These are phyloP conservation scores for Muntiacus reevesi DNA, from an alignment of 2,113 vertebrate species.

Conservation along the genomic window DNA sequence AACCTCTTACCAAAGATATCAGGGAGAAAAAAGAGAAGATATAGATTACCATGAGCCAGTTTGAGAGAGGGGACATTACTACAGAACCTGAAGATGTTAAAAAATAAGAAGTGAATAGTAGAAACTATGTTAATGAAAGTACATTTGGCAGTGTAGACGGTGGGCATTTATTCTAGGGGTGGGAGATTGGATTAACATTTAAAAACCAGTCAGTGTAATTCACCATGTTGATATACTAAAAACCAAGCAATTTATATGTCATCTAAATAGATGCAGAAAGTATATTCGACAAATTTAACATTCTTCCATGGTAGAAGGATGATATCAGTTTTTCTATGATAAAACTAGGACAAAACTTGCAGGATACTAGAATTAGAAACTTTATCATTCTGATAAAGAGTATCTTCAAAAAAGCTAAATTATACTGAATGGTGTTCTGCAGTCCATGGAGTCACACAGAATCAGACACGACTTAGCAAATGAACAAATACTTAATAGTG, in stretches of 20 bases:
- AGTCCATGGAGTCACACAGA: background rate
- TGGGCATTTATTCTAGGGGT: background rate
- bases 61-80: background rate
- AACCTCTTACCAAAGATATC: background rate
- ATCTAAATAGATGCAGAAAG: background rate
- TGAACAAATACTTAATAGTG: background rate
- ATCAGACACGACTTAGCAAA: background rate
- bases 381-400: background rate
- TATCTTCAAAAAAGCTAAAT: background rate
- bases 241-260: background rate
- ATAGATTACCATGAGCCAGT: background rate
- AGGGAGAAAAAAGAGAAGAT: background rate
- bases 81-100: background rate
- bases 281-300: background rate
- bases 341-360: background rate
- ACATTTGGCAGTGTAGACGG: background rate
- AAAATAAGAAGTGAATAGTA: background rate
- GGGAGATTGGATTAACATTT: background rate
- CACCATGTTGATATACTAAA: background rate
- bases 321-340: background rate
- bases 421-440: background rate
- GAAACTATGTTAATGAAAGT: background rate
- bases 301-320: background rate
- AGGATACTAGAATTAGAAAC: background rate
- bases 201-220: background rate